Percentiles rank a stretch among this genome's conserved stretches.
Conservation (phyloP, 1,140 invertebrate genomes). For the Hirudo medicinalis region DNA sequence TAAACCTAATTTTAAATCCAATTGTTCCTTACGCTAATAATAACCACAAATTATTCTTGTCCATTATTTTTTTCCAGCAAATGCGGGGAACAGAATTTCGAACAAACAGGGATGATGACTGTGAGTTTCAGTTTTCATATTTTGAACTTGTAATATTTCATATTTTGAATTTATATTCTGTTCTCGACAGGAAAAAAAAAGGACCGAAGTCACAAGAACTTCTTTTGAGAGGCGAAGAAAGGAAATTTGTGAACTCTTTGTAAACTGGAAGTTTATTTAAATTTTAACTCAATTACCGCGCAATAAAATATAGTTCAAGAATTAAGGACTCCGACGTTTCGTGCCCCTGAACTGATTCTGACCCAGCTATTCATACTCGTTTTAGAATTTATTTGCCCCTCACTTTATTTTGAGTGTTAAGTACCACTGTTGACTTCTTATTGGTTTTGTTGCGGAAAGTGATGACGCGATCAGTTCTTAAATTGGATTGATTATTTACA, state of each 20-base stretch:
- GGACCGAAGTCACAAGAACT: slow-evolving; percentile 11
- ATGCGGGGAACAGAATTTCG: background rate
- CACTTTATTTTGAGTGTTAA: too few relatives aligned
- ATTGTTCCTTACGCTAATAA: background rate
- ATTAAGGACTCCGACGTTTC: too few relatives aligned
- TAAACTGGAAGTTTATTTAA: background rate
- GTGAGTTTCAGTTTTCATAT: background rate
- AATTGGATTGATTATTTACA: too few relatives aligned
- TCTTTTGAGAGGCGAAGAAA: slow-evolving; percentile 7
- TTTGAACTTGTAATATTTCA: background rate
- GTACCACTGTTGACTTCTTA: too few relatives aligned
- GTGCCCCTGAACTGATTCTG: too few relatives aligned
- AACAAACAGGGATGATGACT: slow-evolving; percentile 3
- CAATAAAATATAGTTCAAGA: too few relatives aligned
- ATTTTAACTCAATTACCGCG: background rate
- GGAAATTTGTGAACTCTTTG: slow-evolving; percentile 8
- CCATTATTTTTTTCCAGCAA: slow-evolving; percentile 3
- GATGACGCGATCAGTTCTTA: too few relatives aligned
- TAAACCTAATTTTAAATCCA: too few relatives aligned
- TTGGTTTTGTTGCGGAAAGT: too few relatives aligned
- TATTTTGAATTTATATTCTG: background rate
- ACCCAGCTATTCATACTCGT: too few relatives aligned
- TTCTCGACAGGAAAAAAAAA: slow-evolving; percentile 4
- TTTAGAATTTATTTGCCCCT: too few relatives aligned
- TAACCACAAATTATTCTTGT: background rate